phyloP scores from a whole-genome alignment of 1,140 invertebrate species.

The Drosophila azteca region DNA sequence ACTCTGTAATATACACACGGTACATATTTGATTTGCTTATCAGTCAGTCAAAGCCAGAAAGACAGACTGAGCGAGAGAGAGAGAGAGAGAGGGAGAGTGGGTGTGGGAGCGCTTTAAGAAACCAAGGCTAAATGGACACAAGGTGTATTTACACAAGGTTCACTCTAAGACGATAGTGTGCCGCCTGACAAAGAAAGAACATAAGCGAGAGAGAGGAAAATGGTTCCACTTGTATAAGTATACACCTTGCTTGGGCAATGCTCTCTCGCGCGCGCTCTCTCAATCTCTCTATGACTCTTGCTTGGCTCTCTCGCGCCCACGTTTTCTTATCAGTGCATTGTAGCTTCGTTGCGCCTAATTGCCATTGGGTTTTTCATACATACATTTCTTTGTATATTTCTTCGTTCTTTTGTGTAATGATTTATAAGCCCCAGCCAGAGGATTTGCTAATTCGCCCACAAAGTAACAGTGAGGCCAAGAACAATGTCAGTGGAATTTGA shows the following conservation, averaged over 20 bases:
- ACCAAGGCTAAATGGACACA: no score
- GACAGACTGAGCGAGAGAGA: neutral
- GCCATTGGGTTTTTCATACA: slow-evolving; percentile 2
- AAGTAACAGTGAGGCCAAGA: slow-evolving; percentile 23
- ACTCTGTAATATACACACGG: slow-evolving; percentile 17
- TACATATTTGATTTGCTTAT: slow-evolving; percentile 43
- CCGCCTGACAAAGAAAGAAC: no score
- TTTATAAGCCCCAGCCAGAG: slow-evolving; percentile 14
- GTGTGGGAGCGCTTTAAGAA: neutral
- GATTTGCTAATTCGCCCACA: no score
- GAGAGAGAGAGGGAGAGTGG: neutral
- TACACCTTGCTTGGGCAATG: slow-evolving; percentile 1
- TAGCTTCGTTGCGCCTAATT: slow-evolving; percentile 46
- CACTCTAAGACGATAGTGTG: neutral
- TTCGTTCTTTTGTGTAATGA: slow-evolving; percentile 34
- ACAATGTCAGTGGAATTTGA: slow-evolving; percentile 34
- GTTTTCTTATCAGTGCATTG: slow-evolving; percentile 48
- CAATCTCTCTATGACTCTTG: slow-evolving; percentile 8
- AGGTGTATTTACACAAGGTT: no score
- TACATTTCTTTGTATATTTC: neutral
- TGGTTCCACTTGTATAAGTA: no score
- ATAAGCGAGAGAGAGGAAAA: neutral
- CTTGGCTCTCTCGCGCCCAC: slow-evolving; percentile 16
- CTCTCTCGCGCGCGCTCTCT: neutral
- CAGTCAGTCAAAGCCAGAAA: slow-evolving; percentile 6